phyloP scores from a whole-genome alignment of 1,140 invertebrate species.

The Capitella teleta region DNA sequence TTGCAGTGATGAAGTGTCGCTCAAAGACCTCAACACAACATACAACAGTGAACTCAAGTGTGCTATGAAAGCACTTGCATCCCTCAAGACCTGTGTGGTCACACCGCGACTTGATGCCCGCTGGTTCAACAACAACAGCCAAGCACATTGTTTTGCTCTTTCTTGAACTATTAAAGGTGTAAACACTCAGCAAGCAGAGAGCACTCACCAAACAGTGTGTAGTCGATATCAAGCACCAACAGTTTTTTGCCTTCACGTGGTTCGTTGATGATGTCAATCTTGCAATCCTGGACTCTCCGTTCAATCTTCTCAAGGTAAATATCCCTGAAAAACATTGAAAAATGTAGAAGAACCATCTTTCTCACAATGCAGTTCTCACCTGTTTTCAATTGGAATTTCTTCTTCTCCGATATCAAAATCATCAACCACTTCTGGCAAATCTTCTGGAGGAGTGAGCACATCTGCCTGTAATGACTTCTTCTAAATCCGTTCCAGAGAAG shows the following conservation, averaged over 20 bases:
- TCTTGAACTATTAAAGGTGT: no score
- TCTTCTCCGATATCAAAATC: constrained; percentile 64
- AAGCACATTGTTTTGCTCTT: no score
- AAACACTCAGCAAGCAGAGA: no score
- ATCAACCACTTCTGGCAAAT: constrained; percentile 60
- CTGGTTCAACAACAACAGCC: no score
- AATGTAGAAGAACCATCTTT: neutral
- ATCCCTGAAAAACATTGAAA: constrained; percentile 45
- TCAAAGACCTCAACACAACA: no score
- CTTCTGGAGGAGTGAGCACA: constrained; percentile 56
- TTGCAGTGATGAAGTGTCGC: no score
- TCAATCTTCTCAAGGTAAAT: constrained; percentile 55
- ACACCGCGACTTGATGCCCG: no score
- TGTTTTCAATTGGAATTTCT: constrained; percentile 63
- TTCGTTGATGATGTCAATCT: constrained; percentile 69
- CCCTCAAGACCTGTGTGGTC: no score
- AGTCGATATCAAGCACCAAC: constrained; percentile 91
- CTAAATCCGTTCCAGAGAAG: neutral
- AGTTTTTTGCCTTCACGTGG: constrained; percentile 74
- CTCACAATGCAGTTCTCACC: constrained; percentile 22
- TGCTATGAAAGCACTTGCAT: no score
- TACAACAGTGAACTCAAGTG: no score
- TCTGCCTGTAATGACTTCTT: constrained; percentile 23
- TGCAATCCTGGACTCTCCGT: constrained; percentile 71
- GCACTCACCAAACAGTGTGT: constrained; percentile 70